Percentiles rank a stretch among this genome's conserved stretches.
phyloP scores from a whole-genome alignment of 2,113 vertebrate species.

The Anser cygnoides region DNA sequence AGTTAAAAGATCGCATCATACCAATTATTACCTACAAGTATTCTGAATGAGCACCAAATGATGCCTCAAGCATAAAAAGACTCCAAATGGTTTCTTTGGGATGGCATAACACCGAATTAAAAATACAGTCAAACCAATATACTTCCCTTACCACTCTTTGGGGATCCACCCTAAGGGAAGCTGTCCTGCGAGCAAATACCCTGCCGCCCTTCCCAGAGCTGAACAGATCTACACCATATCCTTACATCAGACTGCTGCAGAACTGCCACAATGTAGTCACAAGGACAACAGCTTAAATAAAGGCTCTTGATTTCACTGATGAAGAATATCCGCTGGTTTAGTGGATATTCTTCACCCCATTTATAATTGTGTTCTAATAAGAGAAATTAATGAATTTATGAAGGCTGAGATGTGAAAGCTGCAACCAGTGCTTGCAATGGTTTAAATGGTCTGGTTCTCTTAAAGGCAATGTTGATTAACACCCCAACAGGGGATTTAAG shows the following conservation, averaged over 20 bases:
- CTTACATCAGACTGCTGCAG: neutral
- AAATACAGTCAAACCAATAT: neutral
- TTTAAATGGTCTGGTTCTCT: neutral
- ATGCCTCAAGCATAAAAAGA: neutral
- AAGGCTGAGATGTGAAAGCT: neutral
- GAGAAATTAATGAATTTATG: neutral
- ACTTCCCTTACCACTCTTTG: neutral
- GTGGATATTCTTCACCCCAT: neutral
- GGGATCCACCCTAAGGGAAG: neutral
- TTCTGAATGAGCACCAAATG: neutral
- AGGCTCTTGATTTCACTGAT: neutral
- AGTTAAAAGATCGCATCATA: neutral
- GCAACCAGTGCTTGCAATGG: neutral
- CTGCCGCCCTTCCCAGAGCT: neutral
- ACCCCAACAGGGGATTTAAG: neutral
- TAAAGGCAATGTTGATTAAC: constrained; percentile 4
- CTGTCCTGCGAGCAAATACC: neutral
- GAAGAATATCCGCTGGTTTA: neutral
- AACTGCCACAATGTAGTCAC: neutral
- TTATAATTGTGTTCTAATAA: neutral
- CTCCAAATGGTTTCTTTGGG: neutral
- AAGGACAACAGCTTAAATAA: neutral
- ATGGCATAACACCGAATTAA: neutral
- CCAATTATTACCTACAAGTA: neutral
- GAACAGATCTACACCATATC: neutral